A percentile compares a stretch with the other conserved stretches of the same genome.
phyloP scores from a whole-genome alignment of 2,888 invertebrate species.

The Cactoblastis cactorum region DNA sequence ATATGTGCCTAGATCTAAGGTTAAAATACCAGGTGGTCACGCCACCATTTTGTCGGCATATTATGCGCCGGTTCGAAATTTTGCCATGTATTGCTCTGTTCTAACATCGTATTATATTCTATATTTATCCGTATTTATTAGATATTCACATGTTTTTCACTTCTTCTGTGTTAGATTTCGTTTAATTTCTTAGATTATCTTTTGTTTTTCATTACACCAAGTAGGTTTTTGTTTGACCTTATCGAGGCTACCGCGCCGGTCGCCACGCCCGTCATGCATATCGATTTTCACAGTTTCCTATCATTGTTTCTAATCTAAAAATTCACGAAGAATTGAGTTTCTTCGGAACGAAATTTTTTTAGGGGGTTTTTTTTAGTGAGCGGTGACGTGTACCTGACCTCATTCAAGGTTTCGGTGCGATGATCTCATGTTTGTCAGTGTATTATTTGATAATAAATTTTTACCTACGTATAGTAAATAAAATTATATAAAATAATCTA shows the following conservation, averaged over 20 bases:
- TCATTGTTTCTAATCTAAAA: background rate
- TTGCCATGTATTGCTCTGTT: background rate
- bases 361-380: background rate
- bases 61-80: constrained; percentile 28
- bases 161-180: constrained; percentile 15
- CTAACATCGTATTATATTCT: background rate
- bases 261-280: constrained; percentile 26
- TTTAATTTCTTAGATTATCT: background rate
- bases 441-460: too few species aligned
- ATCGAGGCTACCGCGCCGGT: constrained; percentile 37
- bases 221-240: background rate
- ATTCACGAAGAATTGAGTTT: too few species aligned
- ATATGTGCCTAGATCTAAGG: constrained; percentile 16
- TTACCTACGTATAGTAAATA: too few species aligned
- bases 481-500: too few species aligned
- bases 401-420: constrained; percentile 31
- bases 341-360: background rate
- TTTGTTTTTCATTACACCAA: background rate
- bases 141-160: constrained; percentile 24
- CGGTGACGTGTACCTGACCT: constrained; percentile 47
- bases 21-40: constrained; percentile 45
- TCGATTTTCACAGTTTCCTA: constrained; percentile 8
- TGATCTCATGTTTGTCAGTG: constrained; percentile 9
- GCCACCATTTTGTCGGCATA: constrained; percentile 69
- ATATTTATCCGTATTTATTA: constrained; percentile 15